These are phyloP conservation scores for Drosophila rellima DNA, from an alignment of 2,888 invertebrate species.

Conservation along the genomic window DNA sequence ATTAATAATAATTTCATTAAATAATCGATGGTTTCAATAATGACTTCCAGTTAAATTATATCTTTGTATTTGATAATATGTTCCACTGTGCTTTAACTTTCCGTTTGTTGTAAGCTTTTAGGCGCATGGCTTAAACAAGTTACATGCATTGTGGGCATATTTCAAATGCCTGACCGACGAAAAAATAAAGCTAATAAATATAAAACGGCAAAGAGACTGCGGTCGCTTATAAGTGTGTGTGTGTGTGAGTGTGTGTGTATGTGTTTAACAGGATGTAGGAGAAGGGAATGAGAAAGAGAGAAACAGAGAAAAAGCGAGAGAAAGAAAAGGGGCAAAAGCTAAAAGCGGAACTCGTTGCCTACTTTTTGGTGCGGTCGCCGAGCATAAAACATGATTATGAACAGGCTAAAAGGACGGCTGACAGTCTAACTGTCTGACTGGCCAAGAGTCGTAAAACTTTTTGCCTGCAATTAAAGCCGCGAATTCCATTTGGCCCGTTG, in stretches of 20 bases:
- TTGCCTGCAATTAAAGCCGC: constrained; percentile 54
- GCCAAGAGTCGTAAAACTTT: constrained; percentile 19
- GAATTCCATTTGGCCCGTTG: constrained; percentile 32
- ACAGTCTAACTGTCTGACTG: background rate
- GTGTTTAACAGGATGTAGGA: constrained; percentile 10
- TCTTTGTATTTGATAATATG: background rate
- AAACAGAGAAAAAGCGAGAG: background rate
- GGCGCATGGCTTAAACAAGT: constrained; percentile 44
- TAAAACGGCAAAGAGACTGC: constrained; percentile 17
- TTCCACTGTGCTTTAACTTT: constrained; percentile 31
- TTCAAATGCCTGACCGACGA: constrained; percentile 43
- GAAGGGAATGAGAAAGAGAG: background rate
- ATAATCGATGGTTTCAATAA: background rate
- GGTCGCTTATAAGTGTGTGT: constrained; percentile 29
- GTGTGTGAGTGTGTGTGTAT: constrained; percentile 21
- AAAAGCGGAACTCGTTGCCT: constrained; percentile 40
- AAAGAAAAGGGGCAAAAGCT: background rate
- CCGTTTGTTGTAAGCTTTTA: constrained; percentile 30
- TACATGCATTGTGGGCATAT: constrained; percentile 41
- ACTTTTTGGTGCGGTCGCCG: constrained; percentile 40
- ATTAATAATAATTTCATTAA: no score
- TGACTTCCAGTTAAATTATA: background rate
- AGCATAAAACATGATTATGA: constrained; percentile 70
- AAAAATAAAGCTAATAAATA: constrained; percentile 53
- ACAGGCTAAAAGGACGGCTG: constrained; percentile 11